These are phyloP conservation scores for Asbolus verrucosus DNA, from an alignment of 1,140 invertebrate species.

Conservation along the genomic window DNA sequence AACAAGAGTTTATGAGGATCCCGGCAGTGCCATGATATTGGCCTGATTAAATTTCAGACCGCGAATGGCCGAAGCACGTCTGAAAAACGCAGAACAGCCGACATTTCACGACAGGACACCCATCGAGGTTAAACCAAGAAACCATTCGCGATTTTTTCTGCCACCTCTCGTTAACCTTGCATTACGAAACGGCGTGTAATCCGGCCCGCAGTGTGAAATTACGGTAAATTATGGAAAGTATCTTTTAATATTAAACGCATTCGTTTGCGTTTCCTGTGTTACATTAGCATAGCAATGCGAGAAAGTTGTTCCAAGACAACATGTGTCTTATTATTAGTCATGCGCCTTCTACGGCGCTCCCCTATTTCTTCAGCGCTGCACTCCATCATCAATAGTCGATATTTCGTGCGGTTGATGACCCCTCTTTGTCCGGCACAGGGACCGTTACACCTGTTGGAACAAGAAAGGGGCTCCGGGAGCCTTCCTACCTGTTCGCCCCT, in stretches of 20 bases:
- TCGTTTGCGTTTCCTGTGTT: constrained; percentile 37
- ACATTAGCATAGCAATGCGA: constrained; percentile 36
- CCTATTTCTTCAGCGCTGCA: constrained; percentile 2
- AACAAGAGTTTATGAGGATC: not conserved
- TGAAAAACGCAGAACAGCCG: constrained; percentile 7
- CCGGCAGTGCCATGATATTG: constrained; percentile 8
- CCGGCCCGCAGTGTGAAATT: constrained; percentile 34
- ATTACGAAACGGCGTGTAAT: constrained; percentile 34
- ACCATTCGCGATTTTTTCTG: constrained; percentile 8
- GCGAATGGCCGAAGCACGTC: constrained; percentile 8
- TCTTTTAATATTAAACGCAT: constrained; percentile 38
- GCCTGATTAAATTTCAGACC: constrained; percentile 20
- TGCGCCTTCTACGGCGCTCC: constrained; percentile 17
- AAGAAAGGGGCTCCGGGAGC: not conserved
- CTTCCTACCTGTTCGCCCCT: constrained; percentile 11
- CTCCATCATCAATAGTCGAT: not conserved
- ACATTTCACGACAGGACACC: constrained; percentile 19
- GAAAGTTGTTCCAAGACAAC: constrained; percentile 35
- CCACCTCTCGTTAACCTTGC: constrained; percentile 32
- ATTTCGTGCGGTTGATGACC: constrained; percentile 12
- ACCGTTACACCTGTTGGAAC: constrained; percentile 18
- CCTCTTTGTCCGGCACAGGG: constrained; percentile 1
- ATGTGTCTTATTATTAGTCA: constrained; percentile 38
- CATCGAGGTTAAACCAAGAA: constrained; percentile 18
- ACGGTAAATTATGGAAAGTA: constrained; percentile 39